Evolutionary conservation across 1,140 invertebrate species (phyloP), one percentile per base, ranked within the genome.

Genomic region (Tetranychus cinnabarinus): DNA sequence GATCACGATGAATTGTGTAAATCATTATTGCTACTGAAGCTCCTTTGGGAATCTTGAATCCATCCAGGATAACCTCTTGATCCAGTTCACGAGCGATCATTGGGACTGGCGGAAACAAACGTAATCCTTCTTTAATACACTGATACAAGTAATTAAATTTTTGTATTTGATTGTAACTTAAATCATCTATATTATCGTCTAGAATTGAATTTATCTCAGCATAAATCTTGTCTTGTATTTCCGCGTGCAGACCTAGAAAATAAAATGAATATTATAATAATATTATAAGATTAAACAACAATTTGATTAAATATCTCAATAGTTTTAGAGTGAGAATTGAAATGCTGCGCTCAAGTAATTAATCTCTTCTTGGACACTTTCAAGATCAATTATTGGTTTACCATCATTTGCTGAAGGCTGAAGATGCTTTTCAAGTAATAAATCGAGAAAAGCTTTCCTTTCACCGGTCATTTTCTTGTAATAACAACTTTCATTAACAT

Each of bases 351-450:
- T 23, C 0, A 23, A 0, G 23, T 23, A 23, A 23, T 86, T 84
- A 23, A 86, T 84, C 75, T 88, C 85, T 69, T 87, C 84, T 56
- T 81, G 74, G 52, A 88, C 83, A 67, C 83, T 79, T 56, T 78
- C 75, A 12, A 85, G 70, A 6, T 73, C 70, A 12, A 73, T 71
- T 6, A 76, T 79, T 59, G 77, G 73, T 48, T 67, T 65, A 42
- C 68, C 69, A 34, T 64, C 48, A 31, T 66, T 85, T 37, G 67
- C 36, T 36, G 66, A 37, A 23, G 4, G 12, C n/a, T 85, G 75
- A 31, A 86, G 68, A 48, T 84, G 70, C 72, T 86, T 84, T 54
- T 88, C 72, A 69, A 88, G 31, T 2, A 57, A 34, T 23, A 47
- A 33, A 56, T 64, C 63, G 3, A 64, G 42, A 57, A 64, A 64